Percentiles rank a stretch among this genome's conserved stretches.
phyloP scores from a whole-genome alignment of 2,797 vertebrate genomes.

The Pampus argenteus region DNA sequence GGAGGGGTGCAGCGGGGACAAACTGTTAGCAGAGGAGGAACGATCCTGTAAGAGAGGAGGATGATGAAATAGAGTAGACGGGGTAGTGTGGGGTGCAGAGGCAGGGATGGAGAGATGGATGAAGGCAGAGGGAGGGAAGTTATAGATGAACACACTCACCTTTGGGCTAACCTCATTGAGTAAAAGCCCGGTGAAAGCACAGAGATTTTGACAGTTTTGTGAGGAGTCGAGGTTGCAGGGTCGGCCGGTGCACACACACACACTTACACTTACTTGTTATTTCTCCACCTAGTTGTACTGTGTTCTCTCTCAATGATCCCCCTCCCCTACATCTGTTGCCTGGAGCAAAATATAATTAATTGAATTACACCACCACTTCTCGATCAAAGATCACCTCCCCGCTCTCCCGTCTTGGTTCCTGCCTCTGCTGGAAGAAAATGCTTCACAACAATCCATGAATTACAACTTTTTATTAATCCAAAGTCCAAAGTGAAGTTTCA shows the following conservation, averaged over 20 bases:
- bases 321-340: constrained; percentile 54
- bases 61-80: constrained; percentile 61
- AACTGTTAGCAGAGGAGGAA: constrained; percentile 60
- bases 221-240: constrained; percentile 70
- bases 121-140: constrained; percentile 58
- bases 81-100: constrained; percentile 13
- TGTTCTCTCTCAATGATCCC: constrained; percentile 45
- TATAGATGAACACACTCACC: constrained; percentile 76
- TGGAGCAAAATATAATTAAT: constrained; percentile 70
- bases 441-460: constrained; percentile 51
- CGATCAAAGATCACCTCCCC: constrained; percentile 55
- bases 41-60: constrained; percentile 45
- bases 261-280: constrained; percentile 64
- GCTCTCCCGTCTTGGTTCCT: constrained; percentile 25
- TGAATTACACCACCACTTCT: constrained; percentile 60
- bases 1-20: constrained; percentile 53
- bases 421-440: constrained; percentile 36
- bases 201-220: constrained; percentile 78
- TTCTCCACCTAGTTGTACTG: constrained; percentile 62
- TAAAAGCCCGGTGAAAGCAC: constrained; percentile 79
- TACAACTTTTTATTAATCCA: constrained; percentile 57
- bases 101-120: constrained; percentile 44
- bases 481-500: constrained; percentile 36
- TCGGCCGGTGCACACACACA: constrained; percentile 47
- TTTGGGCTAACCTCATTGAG: constrained; percentile 82